A percentile compares a stretch with the other conserved stretches of the same genome.
phyloP scores from a whole-genome alignment of 2,797 vertebrate genomes.

The Lutjanus campechanus region DNA sequence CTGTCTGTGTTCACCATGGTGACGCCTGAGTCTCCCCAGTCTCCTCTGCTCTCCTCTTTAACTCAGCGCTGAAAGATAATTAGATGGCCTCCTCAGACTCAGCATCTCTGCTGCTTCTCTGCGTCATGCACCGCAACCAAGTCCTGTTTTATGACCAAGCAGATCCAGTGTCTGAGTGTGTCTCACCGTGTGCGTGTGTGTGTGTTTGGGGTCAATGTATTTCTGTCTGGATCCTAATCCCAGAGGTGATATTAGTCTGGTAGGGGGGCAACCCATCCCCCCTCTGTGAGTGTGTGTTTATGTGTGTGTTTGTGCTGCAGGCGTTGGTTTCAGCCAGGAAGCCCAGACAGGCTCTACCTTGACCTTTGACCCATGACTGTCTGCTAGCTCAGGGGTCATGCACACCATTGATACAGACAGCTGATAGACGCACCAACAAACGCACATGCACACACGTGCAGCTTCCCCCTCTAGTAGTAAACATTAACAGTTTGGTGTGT shows the following conservation, averaged over 20 bases:
- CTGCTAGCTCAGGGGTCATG: constrained; percentile 83
- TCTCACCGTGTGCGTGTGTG: constrained; percentile 29
- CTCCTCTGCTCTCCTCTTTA: constrained; percentile 50
- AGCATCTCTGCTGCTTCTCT: constrained; percentile 65
- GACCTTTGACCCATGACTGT: constrained; percentile 87
- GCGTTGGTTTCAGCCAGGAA: constrained; percentile 80
- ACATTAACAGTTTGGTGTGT: constrained; percentile 54
- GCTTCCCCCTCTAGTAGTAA: constrained; percentile 13
- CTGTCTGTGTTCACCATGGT: constrained; percentile 22
- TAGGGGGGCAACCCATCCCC: constrained; percentile 68
- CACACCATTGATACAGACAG: constrained; percentile 83
- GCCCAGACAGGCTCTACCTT: constrained; percentile 86
- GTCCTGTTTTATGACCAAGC: constrained; percentile 84
- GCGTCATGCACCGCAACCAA: constrained; percentile 54
- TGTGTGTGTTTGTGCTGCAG: constrained; percentile 59
- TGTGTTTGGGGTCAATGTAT: constrained; percentile 77
- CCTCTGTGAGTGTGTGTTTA: constrained; percentile 24
- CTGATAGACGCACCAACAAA: constrained; percentile 74
- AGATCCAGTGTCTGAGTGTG: constrained; percentile 54
- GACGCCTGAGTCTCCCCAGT: constrained; percentile 37
- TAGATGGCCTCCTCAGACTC: constrained; percentile 69
- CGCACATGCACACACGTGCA: constrained; percentile 30
- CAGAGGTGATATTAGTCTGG: constrained; percentile 88
- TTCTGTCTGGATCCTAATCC: constrained; percentile 88
- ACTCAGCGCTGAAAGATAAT: constrained; percentile 66